Conservation (phyloP, 2,113 vertebrate species). For the Genyomyrus donnyi region DNA sequence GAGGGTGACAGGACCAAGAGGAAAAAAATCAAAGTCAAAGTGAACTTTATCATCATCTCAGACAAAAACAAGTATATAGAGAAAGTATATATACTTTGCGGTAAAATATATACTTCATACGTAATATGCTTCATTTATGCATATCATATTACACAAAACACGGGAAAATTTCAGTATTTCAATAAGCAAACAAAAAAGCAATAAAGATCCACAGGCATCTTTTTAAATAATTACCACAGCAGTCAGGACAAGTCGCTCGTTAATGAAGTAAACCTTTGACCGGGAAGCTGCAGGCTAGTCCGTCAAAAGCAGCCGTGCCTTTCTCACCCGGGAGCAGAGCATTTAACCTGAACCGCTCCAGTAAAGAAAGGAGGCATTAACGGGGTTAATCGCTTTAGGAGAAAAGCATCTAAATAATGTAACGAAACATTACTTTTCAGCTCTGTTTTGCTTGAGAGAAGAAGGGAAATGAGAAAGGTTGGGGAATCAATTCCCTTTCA, state of each 20-base stretch:
- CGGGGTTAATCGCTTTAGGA: background rate
- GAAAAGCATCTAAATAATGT: background rate
- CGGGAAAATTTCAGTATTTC: background rate
- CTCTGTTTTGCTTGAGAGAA: conserved; percentile 13
- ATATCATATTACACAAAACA: background rate
- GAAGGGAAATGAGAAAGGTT: conserved; percentile 20
- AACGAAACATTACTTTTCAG: conserved; percentile 22
- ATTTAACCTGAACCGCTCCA: background rate
- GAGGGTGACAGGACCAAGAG: background rate
- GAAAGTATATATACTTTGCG: too few relatives aligned
- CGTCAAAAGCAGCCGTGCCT: background rate
- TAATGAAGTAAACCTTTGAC: background rate
- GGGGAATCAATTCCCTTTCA: conserved; percentile 19
- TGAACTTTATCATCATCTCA: background rate
- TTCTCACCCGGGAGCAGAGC: background rate
- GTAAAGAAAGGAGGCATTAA: background rate
- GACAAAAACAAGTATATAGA: background rate
- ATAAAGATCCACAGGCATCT: background rate
- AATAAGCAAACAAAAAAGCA: background rate
- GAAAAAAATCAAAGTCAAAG: background rate
- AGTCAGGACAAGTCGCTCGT: background rate
- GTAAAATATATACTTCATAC: background rate
- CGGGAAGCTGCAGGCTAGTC: background rate
- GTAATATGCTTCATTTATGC: background rate
- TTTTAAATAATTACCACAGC: background rate